Evolutionary conservation across 1,140 invertebrate species (phyloP).

Genomic region (Myzus persicae): DNA sequence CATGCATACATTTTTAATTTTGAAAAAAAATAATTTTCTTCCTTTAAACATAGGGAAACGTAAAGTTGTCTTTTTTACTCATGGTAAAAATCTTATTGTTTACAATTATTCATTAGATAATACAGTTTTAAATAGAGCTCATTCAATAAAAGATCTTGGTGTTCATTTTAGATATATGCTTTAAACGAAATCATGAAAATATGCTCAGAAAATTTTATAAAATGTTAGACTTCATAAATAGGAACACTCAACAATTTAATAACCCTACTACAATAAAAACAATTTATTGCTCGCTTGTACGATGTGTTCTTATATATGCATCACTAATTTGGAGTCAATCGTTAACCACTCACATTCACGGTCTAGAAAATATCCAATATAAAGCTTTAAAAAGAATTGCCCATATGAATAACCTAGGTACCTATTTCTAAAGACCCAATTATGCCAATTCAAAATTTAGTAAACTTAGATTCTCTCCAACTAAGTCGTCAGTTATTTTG

Average conservation of each 20-base stretch:
- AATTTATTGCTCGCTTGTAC: not conserved
- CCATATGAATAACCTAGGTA: no score
- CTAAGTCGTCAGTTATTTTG: no score
- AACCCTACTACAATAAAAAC: not conserved
- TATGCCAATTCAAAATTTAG: no score
- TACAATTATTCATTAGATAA: not conserved
- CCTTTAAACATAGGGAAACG: conserved; percentile 30
- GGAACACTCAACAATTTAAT: not conserved
- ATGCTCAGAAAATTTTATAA: not conserved
- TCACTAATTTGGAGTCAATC: not conserved
- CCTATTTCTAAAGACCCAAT: no score
- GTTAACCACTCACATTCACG: not conserved
- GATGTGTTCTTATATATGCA: not conserved
- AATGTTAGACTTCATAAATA: not conserved
- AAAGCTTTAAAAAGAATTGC: no score
- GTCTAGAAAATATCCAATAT: not conserved
- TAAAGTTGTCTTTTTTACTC: conserved; percentile 9
- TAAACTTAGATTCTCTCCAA: no score
- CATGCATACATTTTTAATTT: not conserved
- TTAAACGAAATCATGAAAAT: not conserved
- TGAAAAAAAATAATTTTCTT: not conserved
- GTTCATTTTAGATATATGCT: not conserved
- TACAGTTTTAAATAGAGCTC: not conserved
- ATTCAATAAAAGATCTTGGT: not conserved
- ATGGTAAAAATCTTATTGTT: not conserved